These are phyloP conservation scores for Mastacembelus armatus DNA, from an alignment of 2,797 vertebrate genomes.

Conservation along the genomic window DNA sequence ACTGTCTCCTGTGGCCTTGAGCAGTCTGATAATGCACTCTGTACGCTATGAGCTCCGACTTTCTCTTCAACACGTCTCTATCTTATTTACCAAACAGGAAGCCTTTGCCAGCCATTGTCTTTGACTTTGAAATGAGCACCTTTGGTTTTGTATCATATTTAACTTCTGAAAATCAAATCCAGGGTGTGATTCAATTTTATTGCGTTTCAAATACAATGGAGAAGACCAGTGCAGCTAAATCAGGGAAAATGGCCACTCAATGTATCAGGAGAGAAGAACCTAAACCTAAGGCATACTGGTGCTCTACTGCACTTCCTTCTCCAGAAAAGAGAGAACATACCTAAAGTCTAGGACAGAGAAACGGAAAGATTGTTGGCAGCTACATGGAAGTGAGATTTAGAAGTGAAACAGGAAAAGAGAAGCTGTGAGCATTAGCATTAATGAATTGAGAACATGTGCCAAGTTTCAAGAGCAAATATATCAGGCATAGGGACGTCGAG, in stretches of 20 bases:
- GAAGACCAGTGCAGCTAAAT: constrained; percentile 12
- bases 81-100: background rate
- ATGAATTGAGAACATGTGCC: background rate
- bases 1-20: constrained; percentile 32
- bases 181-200: constrained; percentile 23
- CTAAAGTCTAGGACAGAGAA: too few species aligned
- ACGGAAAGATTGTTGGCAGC: background rate
- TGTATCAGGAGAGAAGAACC: constrained; percentile 42
- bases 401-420: background rate
- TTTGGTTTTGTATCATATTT: constrained; percentile 27
- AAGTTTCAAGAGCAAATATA: background rate
- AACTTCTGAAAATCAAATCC: constrained; percentile 3
- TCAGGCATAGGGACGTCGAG: background rate
- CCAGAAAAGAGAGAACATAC: background rate
- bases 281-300: too few species aligned
- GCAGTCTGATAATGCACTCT: background rate
- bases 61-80: background rate
- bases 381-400: background rate
- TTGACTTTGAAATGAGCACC: constrained; percentile 56
- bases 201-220: constrained; percentile 4
- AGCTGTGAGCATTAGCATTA: background rate
- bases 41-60: too few species aligned
- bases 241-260: constrained; percentile 9
- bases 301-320: too few species aligned
- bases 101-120: background rate